Percentiles rank a stretch among this genome's conserved stretches.
These are phyloP conservation scores for Danionella cerebrum DNA, from an alignment of 2,113 vertebrate genomes.

Conservation along the genomic window DNA sequence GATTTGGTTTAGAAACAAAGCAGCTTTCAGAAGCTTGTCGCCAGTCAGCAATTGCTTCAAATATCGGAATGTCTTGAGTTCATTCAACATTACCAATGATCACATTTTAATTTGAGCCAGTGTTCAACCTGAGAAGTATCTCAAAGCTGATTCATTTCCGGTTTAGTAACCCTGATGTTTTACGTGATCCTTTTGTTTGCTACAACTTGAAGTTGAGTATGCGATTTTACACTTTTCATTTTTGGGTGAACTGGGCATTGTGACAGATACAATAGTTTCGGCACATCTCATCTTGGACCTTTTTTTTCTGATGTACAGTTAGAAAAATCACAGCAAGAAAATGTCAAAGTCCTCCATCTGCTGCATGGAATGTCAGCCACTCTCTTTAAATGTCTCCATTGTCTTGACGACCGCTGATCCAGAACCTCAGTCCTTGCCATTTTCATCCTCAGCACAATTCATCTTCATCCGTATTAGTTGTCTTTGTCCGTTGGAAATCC, in stretches of 20 bases:
- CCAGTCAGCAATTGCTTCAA: too few relatives aligned
- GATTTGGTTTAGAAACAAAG: too few relatives aligned
- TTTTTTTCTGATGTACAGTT: constrained; percentile 7
- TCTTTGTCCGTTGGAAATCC: not conserved
- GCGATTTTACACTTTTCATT: not conserved
- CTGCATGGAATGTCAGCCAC: constrained; percentile 22
- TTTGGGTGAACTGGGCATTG: not conserved
- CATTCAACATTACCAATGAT: too few relatives aligned
- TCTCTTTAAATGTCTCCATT: constrained; percentile 26
- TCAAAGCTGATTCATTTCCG: not conserved
- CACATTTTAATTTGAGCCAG: too few relatives aligned
- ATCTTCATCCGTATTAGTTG: not conserved
- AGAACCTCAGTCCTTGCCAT: not conserved
- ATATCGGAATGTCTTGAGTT: too few relatives aligned
- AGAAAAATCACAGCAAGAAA: constrained; percentile 33
- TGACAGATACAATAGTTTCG: not conserved
- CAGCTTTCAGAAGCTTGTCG: too few relatives aligned
- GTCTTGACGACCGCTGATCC: not conserved
- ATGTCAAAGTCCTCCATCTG: constrained; percentile 29
- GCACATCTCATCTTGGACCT: not conserved
- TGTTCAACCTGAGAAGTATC: too few relatives aligned
- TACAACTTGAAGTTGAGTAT: not conserved
- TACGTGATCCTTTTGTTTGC: too few relatives aligned
- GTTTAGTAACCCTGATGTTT: too few relatives aligned
- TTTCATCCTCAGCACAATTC: not conserved